Percentiles rank a stretch among this genome's conserved stretches.
Evolutionary conservation across 2,113 vertebrate species (phyloP).

Genomic region (Cryptomyrus ogoouensis): DNA sequence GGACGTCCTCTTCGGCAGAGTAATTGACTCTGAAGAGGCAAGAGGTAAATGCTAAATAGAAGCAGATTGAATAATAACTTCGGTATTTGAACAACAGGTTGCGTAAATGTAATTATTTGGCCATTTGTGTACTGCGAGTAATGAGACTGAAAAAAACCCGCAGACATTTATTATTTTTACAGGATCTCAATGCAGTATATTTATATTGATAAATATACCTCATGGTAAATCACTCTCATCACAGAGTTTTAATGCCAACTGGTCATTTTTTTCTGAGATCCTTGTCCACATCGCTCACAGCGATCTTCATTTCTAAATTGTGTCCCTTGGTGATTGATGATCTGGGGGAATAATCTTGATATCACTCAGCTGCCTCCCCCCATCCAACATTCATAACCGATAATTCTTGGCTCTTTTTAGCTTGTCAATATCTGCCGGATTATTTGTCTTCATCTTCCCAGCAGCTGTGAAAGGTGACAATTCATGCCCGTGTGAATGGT

Average conservation of each 20-base stretch:
- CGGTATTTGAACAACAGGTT: neutral
- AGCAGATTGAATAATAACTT: constrained; percentile 8
- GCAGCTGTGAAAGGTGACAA: constrained; percentile 14
- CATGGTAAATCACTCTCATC: neutral
- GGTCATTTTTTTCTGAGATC: neutral
- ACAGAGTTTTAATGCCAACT: neutral
- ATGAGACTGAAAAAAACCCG: neutral
- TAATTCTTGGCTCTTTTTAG: constrained; percentile 14
- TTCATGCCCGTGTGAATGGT: neutral
- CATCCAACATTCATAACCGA: neutral
- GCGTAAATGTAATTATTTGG: neutral
- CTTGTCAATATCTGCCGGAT: constrained; percentile 5
- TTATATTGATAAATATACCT: neutral
- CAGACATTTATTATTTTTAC: neutral
- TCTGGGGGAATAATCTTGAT: constrained; percentile 1
- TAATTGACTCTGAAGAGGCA: neutral
- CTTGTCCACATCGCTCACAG: neutral
- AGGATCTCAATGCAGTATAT: neutral
- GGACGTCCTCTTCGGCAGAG: neutral
- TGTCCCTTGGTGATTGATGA: constrained; percentile 10
- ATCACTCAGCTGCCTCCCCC: neutral
- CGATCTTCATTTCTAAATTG: constrained; percentile 3
- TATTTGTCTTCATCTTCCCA: constrained; percentile 12
- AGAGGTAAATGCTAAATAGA: neutral
- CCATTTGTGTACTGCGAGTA: neutral